Evolutionary conservation across 2,888 invertebrate genomes (phyloP), one percentile per base, ranked within the genome.

Genomic region (Bruchidius siliquastri): DNA sequence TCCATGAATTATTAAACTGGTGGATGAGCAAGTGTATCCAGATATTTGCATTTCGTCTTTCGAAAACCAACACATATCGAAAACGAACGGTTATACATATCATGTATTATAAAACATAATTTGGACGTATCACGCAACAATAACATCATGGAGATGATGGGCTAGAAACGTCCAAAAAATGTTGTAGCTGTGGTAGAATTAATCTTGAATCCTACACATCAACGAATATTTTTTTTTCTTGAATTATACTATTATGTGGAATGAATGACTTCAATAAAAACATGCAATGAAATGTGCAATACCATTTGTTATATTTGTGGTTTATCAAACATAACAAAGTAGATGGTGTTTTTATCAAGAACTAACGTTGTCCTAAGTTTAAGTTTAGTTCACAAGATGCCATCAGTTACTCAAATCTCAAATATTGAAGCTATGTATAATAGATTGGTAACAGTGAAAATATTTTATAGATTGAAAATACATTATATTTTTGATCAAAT

Each of bases 171-270:
- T 77, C 75, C 76, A 71, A 70, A 74, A 67, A 70, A 72, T 75
- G 78, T 76, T 75, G 76, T 81, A 81, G 81, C 76, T 80, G 80
- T 81, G 80, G 81, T 81, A 80, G 81, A 74, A 74, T 71, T 3
- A 70, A 26, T 21, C n/a, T 68, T 68, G 70, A 8, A 21, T 21
- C 68, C 22, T 68, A 22, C 22, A 68, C 21, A 68, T 68, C 10
- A 68, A 68, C 66, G 71, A 70, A 74, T 72, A 76, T 76, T 77
- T 77, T 78, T 80, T 77, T 20, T 68, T 72, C 21, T 69, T 26
- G 8, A 30, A 71, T 22, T 72, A 2, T 21, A 20, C 26, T 67
- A 22, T 68, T 20, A 22, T 26, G 68, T 10, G 68, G 72, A 69
- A 71, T 69, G 72, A 26, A 26, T 26, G 26, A 26, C 2, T 26